Evolutionary conservation across 2,797 vertebrate genomes (phyloP).

Genomic region (Phaenicophaeus curvirostris): DNA sequence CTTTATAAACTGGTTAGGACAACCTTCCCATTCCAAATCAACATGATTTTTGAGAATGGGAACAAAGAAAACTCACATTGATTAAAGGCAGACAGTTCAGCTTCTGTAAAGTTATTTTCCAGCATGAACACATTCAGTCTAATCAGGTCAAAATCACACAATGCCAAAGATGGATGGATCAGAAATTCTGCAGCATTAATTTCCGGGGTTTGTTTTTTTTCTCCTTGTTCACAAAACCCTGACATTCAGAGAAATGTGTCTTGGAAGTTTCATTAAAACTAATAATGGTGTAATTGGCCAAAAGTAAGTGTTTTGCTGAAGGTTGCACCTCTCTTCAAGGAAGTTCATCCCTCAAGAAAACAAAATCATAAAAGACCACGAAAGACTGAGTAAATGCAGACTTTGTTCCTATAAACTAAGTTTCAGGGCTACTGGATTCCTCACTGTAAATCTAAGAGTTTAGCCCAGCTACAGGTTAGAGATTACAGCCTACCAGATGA

Average conservation of each 20-base stretch:
- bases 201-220: not conserved
- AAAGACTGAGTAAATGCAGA: not conserved
- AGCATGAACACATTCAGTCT: fast-evolving
- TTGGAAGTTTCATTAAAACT: not conserved
- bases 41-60: not conserved
- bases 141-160: not conserved
- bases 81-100: not conserved
- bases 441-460: not conserved
- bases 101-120: not conserved
- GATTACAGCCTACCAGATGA: not conserved
- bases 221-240: not conserved
- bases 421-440: not conserved
- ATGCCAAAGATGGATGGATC: not conserved
- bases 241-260: not conserved
- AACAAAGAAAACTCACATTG: not conserved
- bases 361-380: not conserved
- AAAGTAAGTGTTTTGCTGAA: not conserved
- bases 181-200: not conserved
- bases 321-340: not conserved
- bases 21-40: not conserved
- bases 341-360: not conserved
- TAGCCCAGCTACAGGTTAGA: not conserved
- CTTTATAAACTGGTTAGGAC: not conserved
- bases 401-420: not conserved
- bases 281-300: not conserved